Evolutionary conservation across 1,140 invertebrate genomes (phyloP), one percentile per base, ranked within the genome.

Genomic region (Micrasema longulum): DNA sequence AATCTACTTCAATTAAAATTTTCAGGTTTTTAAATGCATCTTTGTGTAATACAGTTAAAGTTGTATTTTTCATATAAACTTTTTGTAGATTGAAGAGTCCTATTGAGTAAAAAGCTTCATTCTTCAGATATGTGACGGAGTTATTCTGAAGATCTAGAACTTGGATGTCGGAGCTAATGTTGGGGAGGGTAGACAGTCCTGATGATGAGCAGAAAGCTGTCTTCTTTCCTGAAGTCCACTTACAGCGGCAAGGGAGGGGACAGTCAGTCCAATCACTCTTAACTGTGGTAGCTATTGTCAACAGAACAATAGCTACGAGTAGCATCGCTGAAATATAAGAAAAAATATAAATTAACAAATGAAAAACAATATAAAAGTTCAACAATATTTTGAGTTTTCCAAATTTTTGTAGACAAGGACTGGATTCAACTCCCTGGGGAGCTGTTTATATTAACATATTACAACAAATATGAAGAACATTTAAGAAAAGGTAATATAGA

Each of bases 1-100:
- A 80, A 81, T 95, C 92, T 23, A 95, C 86, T 80, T 95, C 93
- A 1, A 95, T 87, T 4, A 95, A 81, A 43, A 95, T 94, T 36
- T 88, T 90, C 50, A 95, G 86, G 71, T 92, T 91, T 64, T 88
- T 87, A 79, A 95, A 95, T 0, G 92, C 91, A 69, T 93, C 89
- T 36, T 86, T 83, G 80, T 95, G 88, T 26, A 95, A 86, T 57
- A 88, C 85, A 36, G 87, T 82, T 7, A 95, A 85, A 38, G 89
- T 86, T n/a, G 90, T 88, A 70, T 88, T 87, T 22, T 88, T 86
- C 43, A 94, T 75, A 78, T 89, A 93, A 1, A 95, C 88, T 66
- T 89, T 87, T 78, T 95, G 93, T 4, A 95, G 81, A 77, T 95
- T 93, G 3, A 93, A 80, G 38, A 95, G 79, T 0, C 90, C 91